Base-by-base conservation (phyloP, 2,797 vertebrate genomes). In the Bufotes viridis region DNA sequence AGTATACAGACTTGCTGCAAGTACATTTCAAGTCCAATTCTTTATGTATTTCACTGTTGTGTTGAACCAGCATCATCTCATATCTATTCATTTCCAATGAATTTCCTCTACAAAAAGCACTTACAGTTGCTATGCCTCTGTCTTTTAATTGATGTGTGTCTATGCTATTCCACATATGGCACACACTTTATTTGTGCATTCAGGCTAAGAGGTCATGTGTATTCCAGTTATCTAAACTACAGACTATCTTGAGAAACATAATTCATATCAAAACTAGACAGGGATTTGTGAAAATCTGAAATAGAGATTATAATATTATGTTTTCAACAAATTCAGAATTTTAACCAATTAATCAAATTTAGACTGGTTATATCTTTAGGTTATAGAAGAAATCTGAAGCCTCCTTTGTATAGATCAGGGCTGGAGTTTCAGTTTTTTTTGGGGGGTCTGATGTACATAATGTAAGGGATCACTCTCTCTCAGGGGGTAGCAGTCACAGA, bases 1-100 rank as follows among this genome's bases (percentile, higher is more conserved):
- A 82, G 81, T 60, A 87, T 69, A 82, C 81, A 82, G 86, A 87
- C 86, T 87, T 65, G 74, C 60, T 87, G 49, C 81, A 87, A 87
- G 81, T 87, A 76, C 81, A 87, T 87, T 60, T 83, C 70, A 75
- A 82, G 70, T 63, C 60, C 42, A 26, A 57, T 60, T 87, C 86
- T 82, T 87, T 51, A 78, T 82, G 63, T 69, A 82, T 74, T 70
- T 82, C 80, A 75, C 34, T 67, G 70, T 83, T 78, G 42, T 87
- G 22, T 83, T 87, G 80, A 87, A 53, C 78, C 78, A 57, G 61
- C 85, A 74, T 87, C 69, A 49, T 78, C 72, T 83, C 55, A 26
- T 85, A 60, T 57, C 86, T 87, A 78, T 87, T 87, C 80, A 83
- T 78, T 75, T 78, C 42, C 20, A 78, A 24, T 42, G 61, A 26